Base-by-base conservation (phyloP, 2,113 vertebrate species). In the Ardeotis arabs region DNA sequence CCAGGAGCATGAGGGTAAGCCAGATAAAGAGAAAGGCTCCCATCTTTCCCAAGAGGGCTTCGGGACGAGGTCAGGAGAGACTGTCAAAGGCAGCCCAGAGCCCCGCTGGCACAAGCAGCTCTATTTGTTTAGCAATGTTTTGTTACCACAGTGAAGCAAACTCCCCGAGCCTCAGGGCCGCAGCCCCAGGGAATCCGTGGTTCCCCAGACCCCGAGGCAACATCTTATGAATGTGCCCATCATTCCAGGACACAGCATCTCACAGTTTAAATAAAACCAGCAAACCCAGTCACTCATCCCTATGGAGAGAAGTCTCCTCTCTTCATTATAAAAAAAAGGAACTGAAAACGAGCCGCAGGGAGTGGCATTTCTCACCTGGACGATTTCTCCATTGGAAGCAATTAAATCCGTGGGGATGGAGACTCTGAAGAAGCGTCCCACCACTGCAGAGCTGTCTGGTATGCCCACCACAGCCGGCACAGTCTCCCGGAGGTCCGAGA, bases 361-460 rank as follows among this genome's bases (percentile, higher is more conserved):
- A 89, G 69, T 1, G 45, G 29, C 13, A 20, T 69, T 79, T 85
- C 99, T 99, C 97, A 99, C 99, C 99, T 99, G 98, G 76, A 98
- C 94, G 63, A 96, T 93, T 97, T 98, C 98, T 98, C 98, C 98
- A 79, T 56, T 96, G 69, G 98, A 97, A 87, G 98, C 98, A 75
- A 98, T 96, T 75, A 98, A 93, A 90, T 98, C 98, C 3, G 96
- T 95, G 28, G 99, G 98, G 96, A 99, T 98, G 97, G 97, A 98
- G 96, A 99, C 97, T 94, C 98, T 98, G 92, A 99, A 99, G 84
- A 98, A 98, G 96, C 99, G 98, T 53, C 99, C 99, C 66, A 99
- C 99, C 27, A 99, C 97, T 0, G 99, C 99, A 0, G 98, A 98
- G 87, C 98, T 98, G 96, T 99, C 99, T 0, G 99, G 99, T 45